Percentiles rank a stretch among this genome's conserved stretches.
Conservation (phyloP, 2,888 invertebrate species). For the Dicyrtoma fusca region DNA sequence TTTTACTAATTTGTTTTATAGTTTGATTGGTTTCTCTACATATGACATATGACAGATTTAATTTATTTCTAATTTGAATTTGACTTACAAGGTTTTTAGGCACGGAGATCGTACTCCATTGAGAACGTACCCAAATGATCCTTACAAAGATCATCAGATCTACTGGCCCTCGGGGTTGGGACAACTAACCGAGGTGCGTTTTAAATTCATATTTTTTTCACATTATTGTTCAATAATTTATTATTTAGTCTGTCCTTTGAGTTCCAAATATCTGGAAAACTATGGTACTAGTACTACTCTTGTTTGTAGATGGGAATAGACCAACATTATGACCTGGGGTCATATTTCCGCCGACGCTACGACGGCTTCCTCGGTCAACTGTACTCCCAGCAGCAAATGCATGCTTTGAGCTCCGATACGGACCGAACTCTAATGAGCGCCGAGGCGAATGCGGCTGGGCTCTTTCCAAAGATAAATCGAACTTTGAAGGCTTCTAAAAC, state of each 20-base stretch:
- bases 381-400: conserved; percentile 60
- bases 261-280: background rate
- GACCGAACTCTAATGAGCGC: conserved; percentile 88
- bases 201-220: background rate
- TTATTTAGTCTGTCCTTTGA: background rate
- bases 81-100: conserved; percentile 71
- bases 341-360: conserved; percentile 72
- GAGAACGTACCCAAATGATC: conserved; percentile 77
- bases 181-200: conserved; percentile 74
- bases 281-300: background rate
- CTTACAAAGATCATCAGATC: conserved; percentile 66
- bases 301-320: conserved; percentile 58
- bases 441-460: conserved; percentile 75
- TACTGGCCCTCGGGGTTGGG: conserved; percentile 83
- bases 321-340: conserved; percentile 69
- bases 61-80: background rate
- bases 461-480: conserved; percentile 5
- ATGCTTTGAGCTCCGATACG: conserved; percentile 71
- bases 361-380: conserved; percentile 61
- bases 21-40: background rate
- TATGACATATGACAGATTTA: background rate
- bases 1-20: too few species aligned
- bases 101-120: conserved; percentile 84
- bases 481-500: too few species aligned
- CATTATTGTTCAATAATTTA: too few species aligned